These are phyloP conservation scores for Alces alces DNA, from an alignment of 2,113 vertebrate species.

Conservation along the genomic window DNA sequence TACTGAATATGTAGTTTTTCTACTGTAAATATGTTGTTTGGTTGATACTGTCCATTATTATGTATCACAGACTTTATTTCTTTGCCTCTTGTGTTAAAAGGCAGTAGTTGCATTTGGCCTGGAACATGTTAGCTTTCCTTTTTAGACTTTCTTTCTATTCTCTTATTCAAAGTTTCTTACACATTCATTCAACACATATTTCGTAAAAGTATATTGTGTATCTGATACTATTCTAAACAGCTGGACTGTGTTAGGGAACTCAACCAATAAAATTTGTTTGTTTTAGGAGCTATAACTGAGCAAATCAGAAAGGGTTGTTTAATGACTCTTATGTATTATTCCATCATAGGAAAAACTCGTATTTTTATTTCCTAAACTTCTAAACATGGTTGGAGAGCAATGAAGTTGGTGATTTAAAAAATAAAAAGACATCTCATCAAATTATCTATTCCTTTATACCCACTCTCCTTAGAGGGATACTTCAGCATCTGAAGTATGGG, in stretches of 20 bases:
- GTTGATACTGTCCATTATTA: neutral
- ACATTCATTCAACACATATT: neutral
- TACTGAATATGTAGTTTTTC: neutral
- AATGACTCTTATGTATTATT: neutral
- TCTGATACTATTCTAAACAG: neutral
- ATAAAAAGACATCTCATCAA: neutral
- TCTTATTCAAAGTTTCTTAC: slow-evolving; percentile 5
- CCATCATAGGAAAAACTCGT: neutral
- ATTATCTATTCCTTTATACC: neutral
- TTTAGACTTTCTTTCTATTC: neutral
- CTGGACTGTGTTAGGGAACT: neutral
- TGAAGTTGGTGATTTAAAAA: neutral
- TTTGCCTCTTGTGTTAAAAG: neutral
- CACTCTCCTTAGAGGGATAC: neutral
- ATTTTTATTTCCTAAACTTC: neutral
- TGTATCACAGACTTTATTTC: neutral
- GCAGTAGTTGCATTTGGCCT: neutral
- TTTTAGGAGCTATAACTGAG: neutral
- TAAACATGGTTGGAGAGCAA: neutral
- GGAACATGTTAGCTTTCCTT: neutral
- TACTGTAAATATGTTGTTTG: neutral
- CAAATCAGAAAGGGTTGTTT: slow-evolving; percentile 7
- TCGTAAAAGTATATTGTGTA: neutral
- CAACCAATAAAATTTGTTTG: neutral
- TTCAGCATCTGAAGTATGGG: neutral